These are phyloP conservation scores for Flabesymbios commensalis DNA, from an alignment of 2,888 invertebrate species.

Conservation along the genomic window DNA sequence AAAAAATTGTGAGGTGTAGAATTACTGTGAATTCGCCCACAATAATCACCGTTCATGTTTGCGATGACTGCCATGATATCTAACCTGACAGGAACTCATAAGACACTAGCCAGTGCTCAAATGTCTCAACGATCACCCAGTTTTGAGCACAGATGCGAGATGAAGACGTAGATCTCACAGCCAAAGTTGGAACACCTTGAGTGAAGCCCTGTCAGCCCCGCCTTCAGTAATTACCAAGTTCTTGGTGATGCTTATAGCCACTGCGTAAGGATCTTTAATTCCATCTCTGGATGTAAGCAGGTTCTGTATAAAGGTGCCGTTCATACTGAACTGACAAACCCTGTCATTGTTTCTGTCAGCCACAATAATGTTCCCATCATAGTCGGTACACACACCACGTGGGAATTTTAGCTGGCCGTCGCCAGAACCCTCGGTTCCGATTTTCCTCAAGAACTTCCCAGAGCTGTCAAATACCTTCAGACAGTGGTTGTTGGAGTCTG, in stretches of 20 bases:
- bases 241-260: conserved; percentile 22
- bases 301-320: conserved; percentile 32
- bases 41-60: too few species aligned
- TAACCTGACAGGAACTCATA: too few species aligned
- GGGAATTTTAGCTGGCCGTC: conserved; percentile 36
- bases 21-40: too few species aligned
- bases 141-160: too few species aligned
- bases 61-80: too few species aligned
- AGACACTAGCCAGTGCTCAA: too few species aligned
- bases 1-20: too few species aligned
- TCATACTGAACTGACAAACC: conserved; percentile 24
- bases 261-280: conserved; percentile 31
- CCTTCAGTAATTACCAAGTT: conserved; percentile 37
- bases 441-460: conserved; percentile 25
- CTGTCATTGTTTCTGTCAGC: conserved; percentile 37
- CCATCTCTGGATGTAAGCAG: conserved; percentile 32
- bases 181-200: conserved; percentile 31
- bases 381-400: conserved; percentile 29
- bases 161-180: too few species aligned
- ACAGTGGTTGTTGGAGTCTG: conserved; percentile 38
- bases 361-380: conserved; percentile 34
- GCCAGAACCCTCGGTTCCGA: conserved; percentile 28
- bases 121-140: too few species aligned
- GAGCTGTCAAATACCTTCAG: conserved; percentile 33
- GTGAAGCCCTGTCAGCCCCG: conserved; percentile 21